These are phyloP conservation scores for Leucania comma DNA, from an alignment of 2,888 invertebrate genomes.

Conservation along the genomic window DNA sequence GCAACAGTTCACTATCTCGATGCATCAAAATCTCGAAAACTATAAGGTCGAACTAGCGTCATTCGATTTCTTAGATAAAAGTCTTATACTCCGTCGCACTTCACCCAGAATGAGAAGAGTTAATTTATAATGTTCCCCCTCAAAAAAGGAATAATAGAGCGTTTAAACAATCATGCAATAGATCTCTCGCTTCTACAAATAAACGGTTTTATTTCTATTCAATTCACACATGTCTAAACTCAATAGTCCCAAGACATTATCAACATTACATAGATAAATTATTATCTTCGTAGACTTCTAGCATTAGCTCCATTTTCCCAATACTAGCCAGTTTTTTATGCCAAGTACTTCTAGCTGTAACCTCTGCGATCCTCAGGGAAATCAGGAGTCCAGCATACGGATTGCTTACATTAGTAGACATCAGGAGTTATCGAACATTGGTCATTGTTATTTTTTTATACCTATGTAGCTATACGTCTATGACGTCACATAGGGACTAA, in stretches of 20 bases:
- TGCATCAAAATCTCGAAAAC: no score
- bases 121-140: no score
- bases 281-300: neutral
- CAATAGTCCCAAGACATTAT: conserved; percentile 4
- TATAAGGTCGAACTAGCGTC: no score
- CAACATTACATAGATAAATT: neutral
- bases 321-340: conserved; percentile 13
- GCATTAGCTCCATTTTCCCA: neutral
- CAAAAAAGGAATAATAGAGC: no score
- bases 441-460: neutral
- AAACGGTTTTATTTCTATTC: neutral
- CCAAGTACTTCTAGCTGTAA: conserved; percentile 20
- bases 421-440: conserved; percentile 2
- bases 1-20: no score
- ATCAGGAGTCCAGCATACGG: conserved; percentile 16
- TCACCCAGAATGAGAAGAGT: no score
- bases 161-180: no score
- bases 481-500: no score
- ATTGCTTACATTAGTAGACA: conserved; percentile 14
- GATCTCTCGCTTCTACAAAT: neutral
- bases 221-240: neutral
- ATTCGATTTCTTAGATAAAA: no score
- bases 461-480: no score
- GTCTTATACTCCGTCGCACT: no score
- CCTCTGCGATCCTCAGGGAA: conserved; percentile 22